phyloP scores from a whole-genome alignment of 1,140 invertebrate genomes.

The Pemphigus obesinymphae region DNA sequence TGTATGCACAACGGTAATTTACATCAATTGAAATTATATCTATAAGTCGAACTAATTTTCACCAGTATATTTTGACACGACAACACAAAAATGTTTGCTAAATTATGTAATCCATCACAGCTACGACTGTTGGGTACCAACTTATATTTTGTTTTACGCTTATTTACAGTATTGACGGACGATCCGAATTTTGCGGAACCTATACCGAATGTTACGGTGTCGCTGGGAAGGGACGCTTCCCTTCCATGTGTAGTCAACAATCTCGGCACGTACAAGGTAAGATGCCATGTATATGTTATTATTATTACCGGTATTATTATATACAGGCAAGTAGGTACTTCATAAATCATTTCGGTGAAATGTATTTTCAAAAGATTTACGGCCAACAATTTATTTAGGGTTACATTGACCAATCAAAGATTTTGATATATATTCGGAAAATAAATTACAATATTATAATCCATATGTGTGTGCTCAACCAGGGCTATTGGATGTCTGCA shows the following conservation, averaged over 20 bases:
- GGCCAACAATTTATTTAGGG: slow-evolving; percentile 1
- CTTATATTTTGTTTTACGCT: too few relatives aligned
- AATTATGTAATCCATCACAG: too few relatives aligned
- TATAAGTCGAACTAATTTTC: too few relatives aligned
- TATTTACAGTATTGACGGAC: slow-evolving; percentile 73
- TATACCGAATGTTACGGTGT: slow-evolving; percentile 82
- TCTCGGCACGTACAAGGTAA: slow-evolving; percentile 80
- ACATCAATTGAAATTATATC: too few relatives aligned
- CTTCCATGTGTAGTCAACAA: slow-evolving; percentile 84
- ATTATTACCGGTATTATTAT: not conserved
- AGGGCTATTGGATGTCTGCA: not conserved
- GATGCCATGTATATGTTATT: slow-evolving; percentile 43
- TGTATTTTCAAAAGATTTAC: slow-evolving; percentile 27
- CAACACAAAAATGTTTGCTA: too few relatives aligned
- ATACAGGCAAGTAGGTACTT: not conserved
- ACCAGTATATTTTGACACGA: too few relatives aligned
- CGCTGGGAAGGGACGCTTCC: slow-evolving; percentile 78
- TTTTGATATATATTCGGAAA: not conserved
- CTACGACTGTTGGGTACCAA: too few relatives aligned
- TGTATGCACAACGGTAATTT: too few relatives aligned
- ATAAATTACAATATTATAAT: not conserved
- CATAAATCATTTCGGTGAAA: slow-evolving; percentile 19
- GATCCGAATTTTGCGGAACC: slow-evolving; percentile 79
- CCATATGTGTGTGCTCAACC: not conserved
- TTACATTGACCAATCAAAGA: slow-evolving; percentile 1